A percentile compares a stretch with the other conserved stretches of the same genome.
These are phyloP conservation scores for Megatriorchis doriae DNA, from an alignment of 2,113 vertebrate species.

Conservation along the genomic window DNA sequence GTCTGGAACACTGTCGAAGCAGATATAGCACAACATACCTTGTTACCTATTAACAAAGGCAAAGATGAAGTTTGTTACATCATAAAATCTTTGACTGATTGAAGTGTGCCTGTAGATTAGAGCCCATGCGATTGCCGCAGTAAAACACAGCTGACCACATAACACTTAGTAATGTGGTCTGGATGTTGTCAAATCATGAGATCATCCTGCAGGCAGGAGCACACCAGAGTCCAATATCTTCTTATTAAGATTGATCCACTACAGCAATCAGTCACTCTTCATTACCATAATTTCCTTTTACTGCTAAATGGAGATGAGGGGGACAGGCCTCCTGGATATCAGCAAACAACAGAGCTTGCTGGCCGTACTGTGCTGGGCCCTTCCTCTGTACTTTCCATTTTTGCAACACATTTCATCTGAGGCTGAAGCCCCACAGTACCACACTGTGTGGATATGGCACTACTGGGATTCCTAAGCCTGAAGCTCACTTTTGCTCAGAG, in stretches of 20 bases:
- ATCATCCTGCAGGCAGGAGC: background rate
- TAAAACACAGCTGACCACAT: background rate
- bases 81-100: background rate
- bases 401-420: background rate
- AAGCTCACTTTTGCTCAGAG: background rate
- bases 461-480: background rate
- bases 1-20: background rate
- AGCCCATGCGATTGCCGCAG: background rate
- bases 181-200: background rate
- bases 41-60: background rate
- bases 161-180: background rate
- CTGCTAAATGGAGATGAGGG: background rate
- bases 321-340: background rate
- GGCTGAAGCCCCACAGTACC: background rate
- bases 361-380: background rate
- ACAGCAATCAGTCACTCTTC: background rate
- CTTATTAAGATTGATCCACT: background rate
- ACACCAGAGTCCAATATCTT: background rate
- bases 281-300: background rate
- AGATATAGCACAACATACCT: background rate
- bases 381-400: background rate
- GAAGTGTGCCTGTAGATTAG: background rate
- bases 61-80: background rate
- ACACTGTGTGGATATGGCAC: background rate
- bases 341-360: background rate